Base-by-base conservation (phyloP, 2,888 invertebrate genomes). In the Nymphalis c-album region DNA sequence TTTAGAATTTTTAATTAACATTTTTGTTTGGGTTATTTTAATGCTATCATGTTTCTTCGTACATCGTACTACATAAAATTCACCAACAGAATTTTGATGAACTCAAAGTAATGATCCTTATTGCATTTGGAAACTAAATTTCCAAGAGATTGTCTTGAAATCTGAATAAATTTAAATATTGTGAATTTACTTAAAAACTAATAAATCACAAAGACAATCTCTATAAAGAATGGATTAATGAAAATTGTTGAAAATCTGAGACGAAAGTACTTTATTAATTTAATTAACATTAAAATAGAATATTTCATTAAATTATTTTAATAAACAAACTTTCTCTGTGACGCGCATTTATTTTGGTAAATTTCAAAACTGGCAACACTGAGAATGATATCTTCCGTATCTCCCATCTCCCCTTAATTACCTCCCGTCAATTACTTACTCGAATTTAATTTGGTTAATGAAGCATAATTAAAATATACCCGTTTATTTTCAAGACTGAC, bases 381-480 rank as follows among this genome's bases (percentile, higher is more conserved):
- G 78, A 82, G 78, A 80, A 80, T 78, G 77, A 77, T 78, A 79
- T 80, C 81, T 81, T 84, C 81, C 81, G 76, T 76, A 72, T 78
- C 77, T 77, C 70, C 75, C 80, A 82, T 82, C 81, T 76, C 74
- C 73, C 85, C 83, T 82, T 86, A 87, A 91, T 91, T 86, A 87
- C 84, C 79, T 78, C 80, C 84, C 87, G 88, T 90, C 90, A 88
- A 89, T 90, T 91, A 90, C 85, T 79, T 82, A 82, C 90, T 88
- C 83, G 86, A 91, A 90, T 92, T 91, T 91, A 91, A 92, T 91
- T 91, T 87, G 88, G 85, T 85, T 91, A 91, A 92, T 92, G 92
- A 92, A 91, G 89, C 85, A 82, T 91, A 89, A 92, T 92, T 92
- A 92, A 91, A 91, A 91, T 89, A 89, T 90, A 86, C 86, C 85